Evolutionary conservation across 37 sponge, comb jelly and placozoan species (phyloP).

Genomic region (Axinella damicornis): DNA sequence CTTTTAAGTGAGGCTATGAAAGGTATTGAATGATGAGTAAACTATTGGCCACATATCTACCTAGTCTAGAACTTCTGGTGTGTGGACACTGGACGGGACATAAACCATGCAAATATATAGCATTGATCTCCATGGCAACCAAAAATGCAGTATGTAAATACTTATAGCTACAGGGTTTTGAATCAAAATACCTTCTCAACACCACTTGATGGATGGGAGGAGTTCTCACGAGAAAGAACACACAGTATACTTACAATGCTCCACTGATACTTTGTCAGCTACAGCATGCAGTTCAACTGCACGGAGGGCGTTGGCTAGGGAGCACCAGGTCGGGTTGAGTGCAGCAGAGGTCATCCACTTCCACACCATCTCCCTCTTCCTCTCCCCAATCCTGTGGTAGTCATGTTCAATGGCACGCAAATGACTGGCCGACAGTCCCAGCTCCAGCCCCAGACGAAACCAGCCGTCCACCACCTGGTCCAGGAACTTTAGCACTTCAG

Average conservation of each 20-base stretch:
- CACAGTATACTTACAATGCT: not conserved
- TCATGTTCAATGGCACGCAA: not conserved
- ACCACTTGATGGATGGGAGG: no score
- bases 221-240: no score
- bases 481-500: not conserved
- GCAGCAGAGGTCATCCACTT: not conserved
- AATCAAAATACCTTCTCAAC: no score
- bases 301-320: not conserved
- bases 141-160: no score
- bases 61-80: no score
- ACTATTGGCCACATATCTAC: no score
- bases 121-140: no score
- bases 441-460: not conserved
- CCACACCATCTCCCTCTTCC: not conserved
- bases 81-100: no score
- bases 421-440: not conserved
- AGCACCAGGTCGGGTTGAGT: not conserved
- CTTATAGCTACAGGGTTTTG: no score
- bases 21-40: no score
- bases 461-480: not conserved
- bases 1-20: no score
- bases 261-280: not conserved
- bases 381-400: not conserved
- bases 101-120: no score
- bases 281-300: not conserved